A percentile compares a stretch with the other conserved stretches of the same genome.
Conservation (phyloP, 2,888 invertebrate genomes). For the Hofmannophila pseudospretella region DNA sequence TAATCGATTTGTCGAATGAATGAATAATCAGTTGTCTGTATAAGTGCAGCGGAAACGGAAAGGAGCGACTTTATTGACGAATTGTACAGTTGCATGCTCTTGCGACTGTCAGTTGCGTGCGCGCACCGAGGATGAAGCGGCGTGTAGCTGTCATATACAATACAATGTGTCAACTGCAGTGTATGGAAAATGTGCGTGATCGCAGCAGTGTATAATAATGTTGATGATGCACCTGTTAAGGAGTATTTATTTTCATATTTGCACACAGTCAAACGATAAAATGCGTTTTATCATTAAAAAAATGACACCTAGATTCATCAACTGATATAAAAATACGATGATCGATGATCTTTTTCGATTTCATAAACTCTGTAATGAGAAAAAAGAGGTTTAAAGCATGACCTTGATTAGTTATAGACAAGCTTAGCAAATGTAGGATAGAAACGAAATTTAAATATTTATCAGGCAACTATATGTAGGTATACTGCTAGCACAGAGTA, state of each 20-base stretch:
- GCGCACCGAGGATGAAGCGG: constrained; percentile 9
- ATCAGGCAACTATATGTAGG: too few relatives aligned
- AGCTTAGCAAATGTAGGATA: too few relatives aligned
- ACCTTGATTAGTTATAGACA: too few relatives aligned
- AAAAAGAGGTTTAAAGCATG: too few relatives aligned
- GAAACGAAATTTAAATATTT: too few relatives aligned
- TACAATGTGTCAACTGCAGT: constrained; percentile 7
- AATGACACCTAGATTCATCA: too few relatives aligned
- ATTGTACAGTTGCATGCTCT: constrained; percentile 17
- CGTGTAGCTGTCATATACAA: constrained; percentile 10
- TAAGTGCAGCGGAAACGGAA: constrained; percentile 11
- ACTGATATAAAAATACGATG: too few relatives aligned
- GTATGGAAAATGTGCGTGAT: constrained; percentile 6
- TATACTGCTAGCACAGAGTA: too few relatives aligned
- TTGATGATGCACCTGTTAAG: neutral
- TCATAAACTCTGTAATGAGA: too few relatives aligned
- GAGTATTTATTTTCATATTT: neutral
- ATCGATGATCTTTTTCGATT: too few relatives aligned
- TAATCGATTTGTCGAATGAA: neutral
- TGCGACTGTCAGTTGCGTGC: constrained; percentile 7
- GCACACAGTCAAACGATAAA: neutral
- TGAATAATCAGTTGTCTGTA: neutral
- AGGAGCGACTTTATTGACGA: constrained; percentile 12
- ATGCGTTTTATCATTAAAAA: too few relatives aligned
- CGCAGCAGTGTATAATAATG: neutral